These are phyloP conservation scores for Entelurus aequoreus DNA, from an alignment of 2,113 vertebrate genomes.

Conservation along the genomic window DNA sequence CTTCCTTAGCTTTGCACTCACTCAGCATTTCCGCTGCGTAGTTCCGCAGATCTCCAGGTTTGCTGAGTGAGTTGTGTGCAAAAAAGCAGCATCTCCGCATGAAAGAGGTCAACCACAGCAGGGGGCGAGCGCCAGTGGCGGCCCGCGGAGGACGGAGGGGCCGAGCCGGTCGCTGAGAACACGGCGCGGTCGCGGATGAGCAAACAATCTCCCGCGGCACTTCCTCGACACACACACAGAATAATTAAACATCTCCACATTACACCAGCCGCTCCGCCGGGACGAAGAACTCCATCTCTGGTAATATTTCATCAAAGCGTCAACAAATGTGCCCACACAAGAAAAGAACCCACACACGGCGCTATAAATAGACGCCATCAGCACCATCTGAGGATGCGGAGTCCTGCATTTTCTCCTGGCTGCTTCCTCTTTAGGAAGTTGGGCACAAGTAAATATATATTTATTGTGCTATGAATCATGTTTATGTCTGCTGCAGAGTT, in stretches of 20 bases:
- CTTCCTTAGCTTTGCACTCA: too few relatives aligned
- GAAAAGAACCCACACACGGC: slow-evolving; percentile 41
- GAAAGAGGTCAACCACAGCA: too few relatives aligned
- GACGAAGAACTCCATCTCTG: slow-evolving; percentile 26
- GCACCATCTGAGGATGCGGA: slow-evolving; percentile 48
- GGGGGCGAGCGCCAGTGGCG: too few relatives aligned
- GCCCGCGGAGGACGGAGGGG: too few relatives aligned
- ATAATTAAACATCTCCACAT: slow-evolving; percentile 36
- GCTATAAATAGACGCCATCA: slow-evolving; percentile 43
- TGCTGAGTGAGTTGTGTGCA: too few relatives aligned
- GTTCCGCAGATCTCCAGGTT: too few relatives aligned
- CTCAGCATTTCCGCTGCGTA: too few relatives aligned
- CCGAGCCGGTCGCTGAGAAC: too few relatives aligned
- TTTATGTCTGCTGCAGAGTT: not conserved
- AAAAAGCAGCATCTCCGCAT: too few relatives aligned
- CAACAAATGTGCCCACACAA: slow-evolving; percentile 42
- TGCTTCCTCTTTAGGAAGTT: not conserved
- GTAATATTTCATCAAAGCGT: slow-evolving; percentile 46
- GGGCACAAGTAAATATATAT: not conserved
- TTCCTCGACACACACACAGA: slow-evolving; percentile 10
- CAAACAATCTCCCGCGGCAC: too few relatives aligned
- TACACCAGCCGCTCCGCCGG: slow-evolving; percentile 11
- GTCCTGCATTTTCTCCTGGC: slow-evolving; percentile 37
- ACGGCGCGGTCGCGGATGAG: too few relatives aligned
- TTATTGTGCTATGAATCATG: slow-evolving; percentile 8